Evolutionary conservation across 2,888 invertebrate genomes (phyloP).

Genomic region (Platypus cylindrus): DNA sequence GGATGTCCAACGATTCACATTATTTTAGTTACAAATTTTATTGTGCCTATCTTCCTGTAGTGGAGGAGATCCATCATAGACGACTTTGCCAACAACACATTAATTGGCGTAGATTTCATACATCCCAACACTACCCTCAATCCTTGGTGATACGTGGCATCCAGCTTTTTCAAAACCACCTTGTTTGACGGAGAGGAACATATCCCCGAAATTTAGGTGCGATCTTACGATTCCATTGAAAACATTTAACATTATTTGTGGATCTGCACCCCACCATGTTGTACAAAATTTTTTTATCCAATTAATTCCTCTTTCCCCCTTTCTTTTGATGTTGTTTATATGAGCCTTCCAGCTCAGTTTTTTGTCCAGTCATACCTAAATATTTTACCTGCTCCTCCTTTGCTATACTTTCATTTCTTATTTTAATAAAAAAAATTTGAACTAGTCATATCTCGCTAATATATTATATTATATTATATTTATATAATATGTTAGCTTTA

Average conservation of each 20-base stretch:
- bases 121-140: not conserved
- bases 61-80: not conserved
- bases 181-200: not conserved
- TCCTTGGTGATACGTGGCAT: not conserved
- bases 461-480: too few relatives aligned
- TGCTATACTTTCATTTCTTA: not conserved
- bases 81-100: not conserved
- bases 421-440: too few relatives aligned
- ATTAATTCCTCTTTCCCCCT: conserved; percentile 9
- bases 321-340: conserved; percentile 4
- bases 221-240: not conserved
- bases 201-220: not conserved
- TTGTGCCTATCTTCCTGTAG: not conserved
- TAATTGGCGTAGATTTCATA: not conserved
- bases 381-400: conserved; percentile 8
- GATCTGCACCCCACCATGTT: not conserved
- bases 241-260: not conserved
- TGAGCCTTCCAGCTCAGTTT: conserved; percentile 10
- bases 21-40: not conserved
- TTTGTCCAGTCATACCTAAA: conserved; percentile 5
- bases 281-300: too few relatives aligned
- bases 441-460: too few relatives aligned
- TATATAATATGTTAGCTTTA: too few relatives aligned
- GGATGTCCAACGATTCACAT: not conserved
- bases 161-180: not conserved